Base-by-base conservation (phyloP, 2,888 invertebrate species). In the Heliconius ethilla region DNA sequence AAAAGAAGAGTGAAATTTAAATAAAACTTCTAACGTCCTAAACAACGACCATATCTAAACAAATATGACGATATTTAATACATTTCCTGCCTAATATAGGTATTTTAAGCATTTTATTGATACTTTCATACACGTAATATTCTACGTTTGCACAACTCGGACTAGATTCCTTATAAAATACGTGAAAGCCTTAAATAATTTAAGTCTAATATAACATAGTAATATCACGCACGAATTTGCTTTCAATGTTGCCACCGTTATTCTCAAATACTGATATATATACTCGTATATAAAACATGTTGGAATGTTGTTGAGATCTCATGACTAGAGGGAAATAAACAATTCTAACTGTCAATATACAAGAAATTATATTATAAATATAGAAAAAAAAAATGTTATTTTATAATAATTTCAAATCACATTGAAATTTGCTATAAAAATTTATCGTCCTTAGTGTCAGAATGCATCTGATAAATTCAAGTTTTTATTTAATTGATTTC, bases 181-280 rank as follows among this genome's bases (percentile, higher is more conserved):
- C 84, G 79, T 82, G 85, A 91, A 69, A 91, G 89, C 88, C 84
- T 88, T 90, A 89, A 87, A 87, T 85, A 87, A 87, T 25, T 81
- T 81, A 79, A 45, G 78, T 78, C 86, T 86, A 86, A 81, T 86
- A 83, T 85, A 88, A 87, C 80, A 86, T 90, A 82, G 89, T 92
- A 92, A 92, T 92, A 93, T 93, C 92, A 92, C 92, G 89, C 88
- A 87, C 87, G 84, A 88, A 86, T 85, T 87, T 86, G 82, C 85
- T 86, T 86, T 83, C 81, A 82, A 79, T 80, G 76, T 81, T 82
- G 80, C 78, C 79, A 78, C 70, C 78, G 81, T 79, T 76, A 76
- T 75, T 80, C 76, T 79, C 73, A 62, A 81, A 63, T 63, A 63
- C 27, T 27, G 25, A 27, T 63, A 63, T 25, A 63, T 25, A 62